A percentile compares a stretch with the other conserved stretches of the same genome.
Evolutionary conservation across 2,888 invertebrate genomes (phyloP).

Genomic region (Acleris emargana): DNA sequence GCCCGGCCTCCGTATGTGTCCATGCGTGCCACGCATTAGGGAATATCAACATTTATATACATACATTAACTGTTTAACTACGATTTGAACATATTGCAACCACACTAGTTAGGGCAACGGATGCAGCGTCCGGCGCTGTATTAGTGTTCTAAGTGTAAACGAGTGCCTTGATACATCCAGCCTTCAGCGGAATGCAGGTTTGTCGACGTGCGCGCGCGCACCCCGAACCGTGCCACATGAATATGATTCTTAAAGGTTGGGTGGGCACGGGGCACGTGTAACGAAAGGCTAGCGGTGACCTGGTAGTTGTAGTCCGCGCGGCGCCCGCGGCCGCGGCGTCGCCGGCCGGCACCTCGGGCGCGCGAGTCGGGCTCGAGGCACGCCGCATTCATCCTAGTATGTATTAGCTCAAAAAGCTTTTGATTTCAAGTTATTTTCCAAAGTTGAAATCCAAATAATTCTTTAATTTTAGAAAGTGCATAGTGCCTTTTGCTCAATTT

Average conservation of each 20-base stretch:
- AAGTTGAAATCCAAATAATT: slow-evolving; percentile 65
- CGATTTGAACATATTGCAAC: slow-evolving; percentile 18
- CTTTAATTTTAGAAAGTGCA: slow-evolving; percentile 71
- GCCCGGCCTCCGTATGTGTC: neutral
- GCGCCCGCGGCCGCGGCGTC: slow-evolving; percentile 40
- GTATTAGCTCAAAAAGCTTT: slow-evolving; percentile 47
- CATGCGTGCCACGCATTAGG: neutral
- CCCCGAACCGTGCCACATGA: slow-evolving; percentile 43
- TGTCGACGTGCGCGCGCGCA: slow-evolving; percentile 63
- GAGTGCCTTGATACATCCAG: slow-evolving; percentile 82
- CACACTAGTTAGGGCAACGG: slow-evolving; percentile 28
- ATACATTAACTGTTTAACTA: slow-evolving; percentile 9
- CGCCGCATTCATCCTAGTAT: slow-evolving; percentile 63
- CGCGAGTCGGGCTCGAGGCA: slow-evolving; percentile 70
- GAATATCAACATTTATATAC: slow-evolving; percentile 3
- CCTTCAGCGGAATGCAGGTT: slow-evolving; percentile 76
- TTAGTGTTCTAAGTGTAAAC: slow-evolving; percentile 60
- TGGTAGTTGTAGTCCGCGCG: slow-evolving; percentile 45
- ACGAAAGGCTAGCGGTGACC: slow-evolving; percentile 55
- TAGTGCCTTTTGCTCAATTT: slow-evolving; percentile 80
- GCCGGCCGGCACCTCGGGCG: neutral
- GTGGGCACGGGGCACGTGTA: slow-evolving; percentile 45
- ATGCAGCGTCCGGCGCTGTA: slow-evolving; percentile 33
- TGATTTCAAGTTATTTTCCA: slow-evolving; percentile 57
- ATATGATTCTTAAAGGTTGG: slow-evolving; percentile 43